Evolutionary conservation across 1,140 invertebrate genomes (phyloP).

Genomic region (Planococcus citri): DNA sequence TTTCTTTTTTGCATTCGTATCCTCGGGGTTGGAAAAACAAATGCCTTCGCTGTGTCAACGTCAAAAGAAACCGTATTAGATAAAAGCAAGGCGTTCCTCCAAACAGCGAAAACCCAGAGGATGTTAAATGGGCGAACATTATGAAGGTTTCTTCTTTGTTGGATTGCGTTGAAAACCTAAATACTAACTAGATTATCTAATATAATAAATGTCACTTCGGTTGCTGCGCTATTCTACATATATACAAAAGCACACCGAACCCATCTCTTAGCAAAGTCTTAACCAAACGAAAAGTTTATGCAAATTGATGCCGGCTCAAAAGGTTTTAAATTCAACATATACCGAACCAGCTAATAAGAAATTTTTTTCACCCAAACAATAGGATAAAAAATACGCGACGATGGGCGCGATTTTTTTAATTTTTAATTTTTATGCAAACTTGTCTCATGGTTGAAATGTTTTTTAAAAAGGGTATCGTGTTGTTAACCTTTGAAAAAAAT

Average conservation of each 20-base stretch:
- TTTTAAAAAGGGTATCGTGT: too few species aligned
- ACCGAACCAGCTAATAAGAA: too few species aligned
- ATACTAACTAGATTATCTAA: conserved; percentile 8
- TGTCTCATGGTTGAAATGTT: too few species aligned
- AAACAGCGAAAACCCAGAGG: not conserved
- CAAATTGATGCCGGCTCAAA: not conserved
- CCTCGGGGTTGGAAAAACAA: conserved; percentile 5
- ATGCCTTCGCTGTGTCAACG: conserved; percentile 5
- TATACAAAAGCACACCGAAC: not conserved
- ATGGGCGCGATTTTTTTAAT: too few species aligned
- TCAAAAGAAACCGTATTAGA: conserved; percentile 3
- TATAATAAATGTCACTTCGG: conserved; percentile 7
- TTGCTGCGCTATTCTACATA: not conserved
- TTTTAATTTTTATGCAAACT: too few species aligned
- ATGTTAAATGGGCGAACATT: conserved; percentile 2
- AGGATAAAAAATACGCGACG: not conserved
- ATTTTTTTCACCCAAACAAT: not conserved
- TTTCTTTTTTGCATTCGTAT: not conserved
- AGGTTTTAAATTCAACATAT: not conserved
- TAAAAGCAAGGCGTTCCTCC: not conserved
- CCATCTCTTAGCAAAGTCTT: not conserved
- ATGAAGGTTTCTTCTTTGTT: conserved; percentile 7
- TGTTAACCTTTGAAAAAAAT: too few species aligned
- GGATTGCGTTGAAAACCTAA: conserved; percentile 6
- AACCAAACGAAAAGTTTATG: not conserved